Conservation (phyloP, 2,113 vertebrate genomes). For the Festucalex cinctus region DNA sequence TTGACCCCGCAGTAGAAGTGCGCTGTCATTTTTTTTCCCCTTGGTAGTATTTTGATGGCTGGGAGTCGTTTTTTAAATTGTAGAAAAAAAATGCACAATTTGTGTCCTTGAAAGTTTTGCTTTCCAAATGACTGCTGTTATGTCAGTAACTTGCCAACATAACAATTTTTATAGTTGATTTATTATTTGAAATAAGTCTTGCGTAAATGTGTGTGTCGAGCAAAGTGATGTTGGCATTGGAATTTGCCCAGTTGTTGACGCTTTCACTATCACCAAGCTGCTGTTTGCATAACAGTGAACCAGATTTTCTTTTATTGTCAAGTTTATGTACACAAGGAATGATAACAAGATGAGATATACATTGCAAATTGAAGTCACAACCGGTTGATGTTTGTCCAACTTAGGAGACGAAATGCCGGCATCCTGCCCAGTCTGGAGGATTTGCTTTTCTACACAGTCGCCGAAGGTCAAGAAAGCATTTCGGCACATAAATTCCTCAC, state of each 20-base stretch:
- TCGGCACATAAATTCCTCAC: slow-evolving; percentile 82
- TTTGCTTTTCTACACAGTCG: slow-evolving; percentile 90
- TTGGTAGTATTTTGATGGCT: too few relatives aligned
- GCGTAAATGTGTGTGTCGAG: background rate
- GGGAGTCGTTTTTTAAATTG: too few relatives aligned
- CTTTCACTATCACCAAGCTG: background rate
- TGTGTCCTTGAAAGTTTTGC: too few relatives aligned
- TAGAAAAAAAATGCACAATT: too few relatives aligned
- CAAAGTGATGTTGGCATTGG: background rate
- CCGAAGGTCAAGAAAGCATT: slow-evolving; percentile 67
- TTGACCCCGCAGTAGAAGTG: too few relatives aligned
- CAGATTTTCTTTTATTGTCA: background rate
- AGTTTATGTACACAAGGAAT: background rate
- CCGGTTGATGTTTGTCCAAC: background rate
- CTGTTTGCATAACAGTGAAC: background rate
- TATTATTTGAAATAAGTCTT: background rate
- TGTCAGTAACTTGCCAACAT: background rate
- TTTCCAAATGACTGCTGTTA: background rate
- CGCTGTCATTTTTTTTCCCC: too few relatives aligned
- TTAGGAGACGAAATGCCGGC: slow-evolving; percentile 80
- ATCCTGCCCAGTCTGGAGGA: slow-evolving; percentile 89
- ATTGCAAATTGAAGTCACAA: background rate
- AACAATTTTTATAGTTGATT: too few relatives aligned
- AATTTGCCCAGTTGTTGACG: background rate
- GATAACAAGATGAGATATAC: background rate